A percentile compares a stretch with the other conserved stretches of the same genome.
These are phyloP conservation scores for Steinernema hermaphroditum DNA, from an alignment of 2,888 invertebrate species.

Conservation along the genomic window DNA sequence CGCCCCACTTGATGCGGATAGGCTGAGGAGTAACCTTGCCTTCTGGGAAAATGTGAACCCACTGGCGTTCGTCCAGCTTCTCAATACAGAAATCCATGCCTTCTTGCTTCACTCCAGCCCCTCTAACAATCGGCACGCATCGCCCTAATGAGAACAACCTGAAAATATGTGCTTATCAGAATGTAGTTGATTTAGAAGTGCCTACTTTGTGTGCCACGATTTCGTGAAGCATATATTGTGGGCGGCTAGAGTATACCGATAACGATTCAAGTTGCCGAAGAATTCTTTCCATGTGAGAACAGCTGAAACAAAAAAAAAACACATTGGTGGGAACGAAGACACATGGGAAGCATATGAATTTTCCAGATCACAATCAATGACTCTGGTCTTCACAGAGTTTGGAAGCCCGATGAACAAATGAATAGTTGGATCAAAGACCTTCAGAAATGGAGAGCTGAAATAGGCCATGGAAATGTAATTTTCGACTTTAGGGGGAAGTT, in stretches of 20 bases:
- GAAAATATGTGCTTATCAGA: background rate
- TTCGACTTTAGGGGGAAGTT: no score
- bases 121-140: conserved; percentile 89
- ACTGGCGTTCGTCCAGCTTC: conserved; percentile 75
- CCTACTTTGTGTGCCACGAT: conserved; percentile 66
- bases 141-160: conserved; percentile 90
- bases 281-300: conserved; percentile 54
- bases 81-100: conserved; percentile 73
- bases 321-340: no score
- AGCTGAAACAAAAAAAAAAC: no score
- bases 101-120: conserved; percentile 84
- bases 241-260: conserved; percentile 88
- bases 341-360: no score
- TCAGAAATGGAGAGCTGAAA: no score
- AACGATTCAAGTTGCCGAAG: conserved; percentile 49
- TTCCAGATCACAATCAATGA: no score
- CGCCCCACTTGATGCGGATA: conserved; percentile 70
- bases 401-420: no score
- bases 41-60: conserved; percentile 96
- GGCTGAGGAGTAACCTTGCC: conserved; percentile 86
- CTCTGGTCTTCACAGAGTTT: no score
- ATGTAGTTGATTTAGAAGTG: background rate
- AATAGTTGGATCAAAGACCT: no score
- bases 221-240: conserved; percentile 96
- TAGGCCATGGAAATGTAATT: no score